Conservation (phyloP, 2,113 vertebrate genomes). For the Caracal caracal region DNA sequence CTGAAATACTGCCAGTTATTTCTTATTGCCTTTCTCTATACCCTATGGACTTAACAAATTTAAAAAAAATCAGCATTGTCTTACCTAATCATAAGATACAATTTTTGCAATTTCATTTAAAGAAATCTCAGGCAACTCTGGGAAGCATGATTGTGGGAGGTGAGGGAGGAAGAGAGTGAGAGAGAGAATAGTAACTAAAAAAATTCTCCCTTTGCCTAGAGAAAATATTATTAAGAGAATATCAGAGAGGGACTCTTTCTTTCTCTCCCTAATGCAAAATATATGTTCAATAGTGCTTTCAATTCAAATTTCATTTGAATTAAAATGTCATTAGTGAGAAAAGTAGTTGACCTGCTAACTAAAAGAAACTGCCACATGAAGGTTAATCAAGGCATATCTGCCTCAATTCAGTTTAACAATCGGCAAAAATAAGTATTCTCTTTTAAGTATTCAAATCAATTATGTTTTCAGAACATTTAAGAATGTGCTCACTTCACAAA, state of each 20-base stretch:
- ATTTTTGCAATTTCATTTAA: neutral
- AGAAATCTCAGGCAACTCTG: neutral
- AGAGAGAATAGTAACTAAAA: neutral
- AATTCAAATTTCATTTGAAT: conserved; percentile 46
- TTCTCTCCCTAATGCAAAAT: neutral
- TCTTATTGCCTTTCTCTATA: neutral
- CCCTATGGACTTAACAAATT: neutral
- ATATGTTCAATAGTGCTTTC: neutral
- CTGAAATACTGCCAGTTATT: neutral
- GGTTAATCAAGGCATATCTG: neutral
- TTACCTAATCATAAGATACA: neutral
- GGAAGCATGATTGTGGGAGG: neutral
- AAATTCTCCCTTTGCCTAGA: neutral
- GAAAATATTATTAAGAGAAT: neutral
- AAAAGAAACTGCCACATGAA: neutral
- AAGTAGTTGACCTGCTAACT: neutral
- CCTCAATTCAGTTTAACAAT: neutral
- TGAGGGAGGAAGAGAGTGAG: neutral
- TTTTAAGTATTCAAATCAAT: neutral
- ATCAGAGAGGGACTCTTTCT: neutral
- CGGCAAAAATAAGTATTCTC: neutral
- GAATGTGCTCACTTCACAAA: neutral
- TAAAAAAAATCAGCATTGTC: neutral
- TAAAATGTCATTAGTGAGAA: conserved; percentile 42
- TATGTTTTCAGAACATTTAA: neutral